phyloP scores from a whole-genome alignment of 2,888 invertebrate species.

The Amblyjoppa proteus region DNA sequence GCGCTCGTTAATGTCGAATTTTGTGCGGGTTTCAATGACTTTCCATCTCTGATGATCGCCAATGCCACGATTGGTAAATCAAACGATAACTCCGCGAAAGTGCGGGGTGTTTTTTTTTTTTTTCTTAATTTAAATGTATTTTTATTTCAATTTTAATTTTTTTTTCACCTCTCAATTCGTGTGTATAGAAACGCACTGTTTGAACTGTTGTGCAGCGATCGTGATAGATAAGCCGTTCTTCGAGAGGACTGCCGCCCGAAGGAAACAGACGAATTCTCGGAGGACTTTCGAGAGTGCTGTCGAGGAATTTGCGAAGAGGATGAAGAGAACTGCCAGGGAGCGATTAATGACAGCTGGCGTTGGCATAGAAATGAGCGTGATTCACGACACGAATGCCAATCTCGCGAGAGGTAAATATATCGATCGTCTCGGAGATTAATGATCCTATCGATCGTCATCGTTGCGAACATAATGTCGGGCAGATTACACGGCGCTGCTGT shows the following conservation, averaged over 20 bases:
- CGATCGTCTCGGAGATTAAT: not conserved
- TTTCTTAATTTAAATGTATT: not conserved
- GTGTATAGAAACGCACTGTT: conserved; percentile 15
- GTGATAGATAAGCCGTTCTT: conserved; percentile 90
- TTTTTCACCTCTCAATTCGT: not conserved
- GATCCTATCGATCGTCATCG: conserved; percentile 24
- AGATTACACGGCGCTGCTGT: conserved; percentile 91
- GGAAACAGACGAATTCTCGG: conserved; percentile 20
- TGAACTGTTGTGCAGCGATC: conserved; percentile 86
- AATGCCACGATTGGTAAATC: conserved; percentile 90
- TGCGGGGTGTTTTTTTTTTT: not conserved
- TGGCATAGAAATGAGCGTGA: conserved; percentile 90
- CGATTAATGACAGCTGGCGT: conserved; percentile 87
- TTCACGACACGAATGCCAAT: conserved; percentile 89
- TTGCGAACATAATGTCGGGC: conserved; percentile 21
- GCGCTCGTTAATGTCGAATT: conserved; percentile 54
- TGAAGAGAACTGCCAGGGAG: conserved; percentile 88
- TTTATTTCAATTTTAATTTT: conserved; percentile 13
- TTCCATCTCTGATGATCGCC: conserved; percentile 90
- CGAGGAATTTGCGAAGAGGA: conserved; percentile 87
- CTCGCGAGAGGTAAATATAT: conserved; percentile 88
- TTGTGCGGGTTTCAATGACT: conserved; percentile 85
- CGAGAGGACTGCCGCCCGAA: conserved; percentile 82
- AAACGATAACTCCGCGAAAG: not conserved
- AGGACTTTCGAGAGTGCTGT: conserved; percentile 86